Conservation (phyloP, 2,797 vertebrate species). For the Gymnopithys bicolor region DNA sequence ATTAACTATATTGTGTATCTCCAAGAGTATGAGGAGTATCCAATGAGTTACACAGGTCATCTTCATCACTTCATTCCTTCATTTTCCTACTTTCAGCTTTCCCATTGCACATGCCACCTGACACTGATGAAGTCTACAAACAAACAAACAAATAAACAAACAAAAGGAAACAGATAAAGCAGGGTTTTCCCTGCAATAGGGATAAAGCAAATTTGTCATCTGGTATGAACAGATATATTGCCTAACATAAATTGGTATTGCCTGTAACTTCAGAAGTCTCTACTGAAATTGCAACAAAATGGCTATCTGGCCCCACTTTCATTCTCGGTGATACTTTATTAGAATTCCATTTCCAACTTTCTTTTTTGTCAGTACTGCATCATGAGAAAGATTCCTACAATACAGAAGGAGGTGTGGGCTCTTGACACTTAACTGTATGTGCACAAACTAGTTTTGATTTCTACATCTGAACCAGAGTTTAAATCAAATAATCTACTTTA, state of each 20-base stretch:
- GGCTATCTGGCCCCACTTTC: neutral
- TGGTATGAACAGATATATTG: neutral
- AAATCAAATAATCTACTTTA: neutral
- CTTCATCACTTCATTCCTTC: neutral
- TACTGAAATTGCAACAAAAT: neutral
- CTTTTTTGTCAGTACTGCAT: neutral
- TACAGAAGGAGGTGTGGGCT: neutral
- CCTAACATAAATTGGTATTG: neutral
- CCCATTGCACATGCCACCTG: neutral
- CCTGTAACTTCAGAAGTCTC: neutral
- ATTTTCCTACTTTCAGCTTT: conserved; percentile 2
- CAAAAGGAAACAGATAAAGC: neutral
- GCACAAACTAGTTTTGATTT: neutral
- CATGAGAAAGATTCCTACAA: neutral
- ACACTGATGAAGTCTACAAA: neutral
- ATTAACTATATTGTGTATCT: neutral
- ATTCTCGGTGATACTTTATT: neutral
- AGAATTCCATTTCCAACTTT: neutral
- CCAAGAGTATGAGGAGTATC: neutral
- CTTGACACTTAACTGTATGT: neutral
- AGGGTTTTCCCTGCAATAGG: neutral
- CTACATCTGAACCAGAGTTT: neutral
- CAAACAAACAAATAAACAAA: neutral
- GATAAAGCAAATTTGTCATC: neutral
- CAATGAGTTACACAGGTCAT: neutral